Conservation (phyloP, 2,888 invertebrate genomes). For the Erannis defoliaria region DNA sequence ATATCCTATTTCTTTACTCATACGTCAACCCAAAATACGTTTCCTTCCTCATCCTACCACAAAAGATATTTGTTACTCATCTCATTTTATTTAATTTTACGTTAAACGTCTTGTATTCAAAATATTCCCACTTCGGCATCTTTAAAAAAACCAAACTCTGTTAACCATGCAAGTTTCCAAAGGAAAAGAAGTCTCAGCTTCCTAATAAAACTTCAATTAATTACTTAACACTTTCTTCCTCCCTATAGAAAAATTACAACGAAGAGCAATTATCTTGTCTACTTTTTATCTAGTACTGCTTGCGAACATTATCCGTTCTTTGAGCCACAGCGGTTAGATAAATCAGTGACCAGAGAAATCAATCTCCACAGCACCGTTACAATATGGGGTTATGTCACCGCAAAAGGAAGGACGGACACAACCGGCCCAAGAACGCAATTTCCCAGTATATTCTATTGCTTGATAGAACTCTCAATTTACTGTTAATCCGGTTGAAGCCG, state of each 20-base stretch:
- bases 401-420: constrained; percentile 68
- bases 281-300: too few species aligned
- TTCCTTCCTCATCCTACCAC: too few species aligned
- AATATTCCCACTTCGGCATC: too few species aligned
- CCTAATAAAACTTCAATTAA: constrained; percentile 37
- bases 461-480: constrained; percentile 63
- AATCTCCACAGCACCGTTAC: constrained; percentile 63
- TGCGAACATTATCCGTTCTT: constrained; percentile 26
- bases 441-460: constrained; percentile 52
- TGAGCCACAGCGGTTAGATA: constrained; percentile 39
- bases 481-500: constrained; percentile 57
- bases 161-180: neutral
- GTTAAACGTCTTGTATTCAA: too few species aligned
- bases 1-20: too few species aligned
- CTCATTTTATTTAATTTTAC: too few species aligned
- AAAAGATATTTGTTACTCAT: too few species aligned
- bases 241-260: constrained; percentile 27
- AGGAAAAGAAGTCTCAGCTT: constrained; percentile 19
- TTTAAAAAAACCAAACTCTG: too few species aligned
- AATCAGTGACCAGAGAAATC: constrained; percentile 41
- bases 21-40: too few species aligned
- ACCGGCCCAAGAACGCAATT: constrained; percentile 51
- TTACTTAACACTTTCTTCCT: constrained; percentile 33
- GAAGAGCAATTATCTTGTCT: constrained; percentile 20
- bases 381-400: constrained; percentile 75